phyloP scores from a whole-genome alignment of 2,888 invertebrate species.

The Cantharis flavilabris region DNA sequence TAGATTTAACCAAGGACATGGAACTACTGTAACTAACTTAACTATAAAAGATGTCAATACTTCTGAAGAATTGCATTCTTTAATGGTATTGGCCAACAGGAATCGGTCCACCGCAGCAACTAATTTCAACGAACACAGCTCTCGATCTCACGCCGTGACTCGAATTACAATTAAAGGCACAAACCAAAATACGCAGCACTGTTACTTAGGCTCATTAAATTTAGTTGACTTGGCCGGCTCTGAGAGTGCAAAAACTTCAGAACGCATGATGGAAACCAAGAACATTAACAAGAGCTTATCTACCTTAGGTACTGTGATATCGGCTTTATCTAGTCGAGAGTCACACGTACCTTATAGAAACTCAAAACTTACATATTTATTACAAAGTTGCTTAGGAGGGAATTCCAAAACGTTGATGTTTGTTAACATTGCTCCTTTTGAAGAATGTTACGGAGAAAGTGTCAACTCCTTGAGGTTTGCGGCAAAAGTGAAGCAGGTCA shows the following conservation, averaged over 20 bases:
- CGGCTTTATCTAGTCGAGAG: slow-evolving; percentile 81
- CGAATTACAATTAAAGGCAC: slow-evolving; percentile 69
- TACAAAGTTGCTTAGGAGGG: slow-evolving; percentile 88
- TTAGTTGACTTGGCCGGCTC: slow-evolving; percentile 88
- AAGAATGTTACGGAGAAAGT: slow-evolving; percentile 84
- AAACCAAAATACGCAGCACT: slow-evolving; percentile 65
- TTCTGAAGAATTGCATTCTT: slow-evolving; percentile 68
- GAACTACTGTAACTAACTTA: slow-evolving; percentile 64
- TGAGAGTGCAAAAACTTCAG: slow-evolving; percentile 68
- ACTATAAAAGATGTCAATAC: slow-evolving; percentile 65
- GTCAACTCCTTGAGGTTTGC: slow-evolving; percentile 88
- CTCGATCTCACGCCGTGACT: slow-evolving; percentile 59
- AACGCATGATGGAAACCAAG: slow-evolving; percentile 79
- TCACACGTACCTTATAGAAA: slow-evolving; percentile 87
- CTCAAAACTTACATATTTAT: slow-evolving; percentile 84
- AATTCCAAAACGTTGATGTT: slow-evolving; percentile 94
- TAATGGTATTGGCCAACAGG: slow-evolving; percentile 75
- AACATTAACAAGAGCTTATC: slow-evolving; percentile 84
- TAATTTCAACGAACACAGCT: slow-evolving; percentile 62
- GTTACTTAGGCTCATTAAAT: slow-evolving; percentile 73
- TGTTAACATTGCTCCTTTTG: slow-evolving; percentile 85
- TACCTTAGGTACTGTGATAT: slow-evolving; percentile 79
- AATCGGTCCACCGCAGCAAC: slow-evolving; percentile 72
- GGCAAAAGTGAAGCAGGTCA: slow-evolving; percentile 82
- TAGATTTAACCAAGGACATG: slow-evolving; percentile 58